Conservation (phyloP, 1,140 invertebrate species). For the Dysdera silvatica region DNA sequence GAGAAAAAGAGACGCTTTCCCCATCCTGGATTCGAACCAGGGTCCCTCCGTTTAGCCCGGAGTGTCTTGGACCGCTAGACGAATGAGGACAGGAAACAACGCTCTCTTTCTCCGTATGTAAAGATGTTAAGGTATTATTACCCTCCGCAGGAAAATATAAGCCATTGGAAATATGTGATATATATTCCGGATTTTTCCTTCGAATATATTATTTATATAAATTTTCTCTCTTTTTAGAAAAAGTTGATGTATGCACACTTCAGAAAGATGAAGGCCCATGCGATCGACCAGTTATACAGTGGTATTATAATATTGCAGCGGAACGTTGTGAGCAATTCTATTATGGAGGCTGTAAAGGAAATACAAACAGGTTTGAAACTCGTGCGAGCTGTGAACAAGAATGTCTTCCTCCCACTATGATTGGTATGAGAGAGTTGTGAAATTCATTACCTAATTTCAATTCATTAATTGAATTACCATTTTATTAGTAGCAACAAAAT, state of each 20-base stretch:
- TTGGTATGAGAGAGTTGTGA: conserved; percentile 2
- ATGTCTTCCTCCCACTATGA: conserved; percentile 47
- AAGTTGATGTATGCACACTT: conserved; percentile 52
- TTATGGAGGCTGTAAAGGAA: conserved; percentile 60
- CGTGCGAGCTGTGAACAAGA: conserved; percentile 65
- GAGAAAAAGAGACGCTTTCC: too few species aligned
- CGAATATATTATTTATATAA: background rate
- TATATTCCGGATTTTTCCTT: too few species aligned
- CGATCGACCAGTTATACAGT: conserved; percentile 53
- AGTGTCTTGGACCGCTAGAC: too few species aligned
- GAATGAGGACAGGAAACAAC: too few species aligned
- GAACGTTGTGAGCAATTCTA: conserved; percentile 59
- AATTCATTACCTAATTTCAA: background rate
- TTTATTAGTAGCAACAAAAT: background rate
- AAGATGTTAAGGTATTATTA: too few species aligned
- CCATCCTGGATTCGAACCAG: too few species aligned
- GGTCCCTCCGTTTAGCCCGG: too few species aligned
- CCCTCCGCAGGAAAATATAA: too few species aligned
- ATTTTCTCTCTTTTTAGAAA: background rate
- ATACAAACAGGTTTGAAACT: conserved; percentile 74
- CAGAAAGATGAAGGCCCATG: conserved; percentile 66
- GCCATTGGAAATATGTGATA: too few species aligned
- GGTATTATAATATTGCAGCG: conserved; percentile 61
- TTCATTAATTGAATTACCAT: background rate
- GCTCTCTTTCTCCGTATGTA: too few species aligned